phyloP scores from a whole-genome alignment of 2,113 vertebrate genomes.

The Condylura cristata region DNA sequence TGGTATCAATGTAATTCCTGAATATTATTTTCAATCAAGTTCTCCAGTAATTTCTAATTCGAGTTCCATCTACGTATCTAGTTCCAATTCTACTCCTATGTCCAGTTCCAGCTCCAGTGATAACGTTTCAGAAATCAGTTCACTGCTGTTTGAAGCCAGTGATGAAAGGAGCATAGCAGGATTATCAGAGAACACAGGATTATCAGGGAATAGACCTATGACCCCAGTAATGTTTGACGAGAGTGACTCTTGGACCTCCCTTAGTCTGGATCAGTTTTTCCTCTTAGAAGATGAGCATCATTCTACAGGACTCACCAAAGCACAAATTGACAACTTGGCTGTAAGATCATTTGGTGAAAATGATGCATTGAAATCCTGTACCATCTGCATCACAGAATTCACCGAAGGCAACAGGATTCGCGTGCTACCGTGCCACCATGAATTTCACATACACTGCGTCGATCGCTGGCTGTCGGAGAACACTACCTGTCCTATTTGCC shows the following conservation, averaged over 20 bases:
- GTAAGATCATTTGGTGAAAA: slow-evolving; percentile 92
- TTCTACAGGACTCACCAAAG: slow-evolving; percentile 94
- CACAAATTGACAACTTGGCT: slow-evolving; percentile 95
- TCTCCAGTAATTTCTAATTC: neutral
- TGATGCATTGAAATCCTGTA: slow-evolving; percentile 92
- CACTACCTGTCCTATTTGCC: slow-evolving; percentile 95
- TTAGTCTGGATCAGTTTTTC: slow-evolving; percentile 92
- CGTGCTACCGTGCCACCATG: slow-evolving; percentile 94
- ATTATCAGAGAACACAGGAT: slow-evolving; percentile 23
- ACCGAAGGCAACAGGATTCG: slow-evolving; percentile 93
- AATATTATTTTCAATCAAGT: neutral
- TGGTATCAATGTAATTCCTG: neutral
- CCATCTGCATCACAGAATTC: slow-evolving; percentile 94
- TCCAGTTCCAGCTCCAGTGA: neutral
- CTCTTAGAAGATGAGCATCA: slow-evolving; percentile 92
- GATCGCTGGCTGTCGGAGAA: slow-evolving; percentile 95
- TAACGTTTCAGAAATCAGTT: slow-evolving; percentile 60
- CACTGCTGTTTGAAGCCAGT: slow-evolving; percentile 65
- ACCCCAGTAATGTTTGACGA: slow-evolving; percentile 88
- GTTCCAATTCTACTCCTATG: neutral
- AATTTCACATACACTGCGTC: slow-evolving; percentile 96
- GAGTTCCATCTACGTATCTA: fast-evolving
- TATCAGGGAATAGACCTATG: slow-evolving; percentile 51
- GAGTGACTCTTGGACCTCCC: slow-evolving; percentile 89
- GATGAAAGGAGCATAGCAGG: slow-evolving; percentile 73